These are phyloP conservation scores for Sipha maydis DNA, from an alignment of 2,888 invertebrate species.

Conservation along the genomic window DNA sequence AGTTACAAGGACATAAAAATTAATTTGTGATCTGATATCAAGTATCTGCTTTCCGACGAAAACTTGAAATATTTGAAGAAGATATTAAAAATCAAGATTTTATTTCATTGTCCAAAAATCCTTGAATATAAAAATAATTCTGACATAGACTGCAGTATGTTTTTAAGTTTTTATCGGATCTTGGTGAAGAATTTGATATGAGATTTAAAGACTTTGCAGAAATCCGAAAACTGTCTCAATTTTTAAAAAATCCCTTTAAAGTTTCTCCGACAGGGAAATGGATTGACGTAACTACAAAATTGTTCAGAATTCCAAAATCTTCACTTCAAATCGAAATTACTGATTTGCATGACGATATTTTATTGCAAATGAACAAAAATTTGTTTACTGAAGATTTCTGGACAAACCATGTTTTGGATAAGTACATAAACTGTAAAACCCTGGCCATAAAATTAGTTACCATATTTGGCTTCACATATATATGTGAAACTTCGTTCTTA, in stretches of 20 bases:
- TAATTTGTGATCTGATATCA: constrained; percentile 34
- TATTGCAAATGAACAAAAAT: constrained; percentile 55
- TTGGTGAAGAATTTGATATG: too few relatives aligned
- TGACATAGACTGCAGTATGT: constrained; percentile 64
- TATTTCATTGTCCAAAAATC: constrained; percentile 47
- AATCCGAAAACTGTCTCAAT: constrained; percentile 58
- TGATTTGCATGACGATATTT: constrained; percentile 64
- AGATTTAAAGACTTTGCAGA: neutral
- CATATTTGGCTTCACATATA: constrained; percentile 60
- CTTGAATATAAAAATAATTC: constrained; percentile 63
- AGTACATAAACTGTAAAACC: constrained; percentile 56
- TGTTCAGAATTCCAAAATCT: constrained; percentile 64
- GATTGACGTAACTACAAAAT: too few relatives aligned
- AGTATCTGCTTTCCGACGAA: too few relatives aligned
- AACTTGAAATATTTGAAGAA: too few relatives aligned
- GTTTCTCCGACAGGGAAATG: constrained; percentile 64
- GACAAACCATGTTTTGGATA: constrained; percentile 19
- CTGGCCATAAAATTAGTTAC: constrained; percentile 55
- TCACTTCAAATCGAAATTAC: too few relatives aligned
- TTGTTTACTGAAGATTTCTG: constrained; percentile 58
- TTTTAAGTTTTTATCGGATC: too few relatives aligned
- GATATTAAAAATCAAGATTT: constrained; percentile 51
- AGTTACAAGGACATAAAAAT: constrained; percentile 18
- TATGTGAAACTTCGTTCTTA: constrained; percentile 59
- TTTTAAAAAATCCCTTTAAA: constrained; percentile 65